A percentile compares a stretch with the other conserved stretches of the same genome.
Conservation (phyloP, 2,888 invertebrate genomes). For the Dorcus hopei region DNA sequence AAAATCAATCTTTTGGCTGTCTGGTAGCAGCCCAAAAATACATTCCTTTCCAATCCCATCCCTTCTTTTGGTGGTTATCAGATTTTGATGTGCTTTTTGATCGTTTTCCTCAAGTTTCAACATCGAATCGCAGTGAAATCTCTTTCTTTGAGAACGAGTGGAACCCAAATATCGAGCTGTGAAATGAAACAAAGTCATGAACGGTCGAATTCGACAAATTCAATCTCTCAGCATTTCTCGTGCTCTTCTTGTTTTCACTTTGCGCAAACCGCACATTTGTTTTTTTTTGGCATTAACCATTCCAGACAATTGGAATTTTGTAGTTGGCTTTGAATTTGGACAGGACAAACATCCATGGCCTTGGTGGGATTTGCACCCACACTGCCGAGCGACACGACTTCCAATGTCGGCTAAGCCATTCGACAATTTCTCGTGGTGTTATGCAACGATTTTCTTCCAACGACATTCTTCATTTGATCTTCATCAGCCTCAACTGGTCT, state of each 20-base stretch:
- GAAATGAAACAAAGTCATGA: conserved; percentile 17
- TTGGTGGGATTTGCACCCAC: too few species aligned
- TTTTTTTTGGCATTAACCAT: too few species aligned
- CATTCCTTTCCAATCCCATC: conserved; percentile 24
- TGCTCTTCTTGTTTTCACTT: conserved; percentile 17
- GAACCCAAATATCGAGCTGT: conserved; percentile 22
- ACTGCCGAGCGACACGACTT: too few species aligned
- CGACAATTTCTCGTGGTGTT: too few species aligned
- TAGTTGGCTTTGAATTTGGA: too few species aligned
- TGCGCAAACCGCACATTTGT: too few species aligned
- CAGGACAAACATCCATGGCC: too few species aligned
- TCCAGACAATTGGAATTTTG: too few species aligned
- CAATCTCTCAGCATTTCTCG: conserved; percentile 26
- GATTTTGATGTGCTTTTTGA: conserved; percentile 27
- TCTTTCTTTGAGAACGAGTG: conserved; percentile 22
- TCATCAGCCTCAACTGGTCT: conserved; percentile 18
- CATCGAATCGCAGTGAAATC: conserved; percentile 23
- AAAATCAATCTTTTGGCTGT: conserved; percentile 23
- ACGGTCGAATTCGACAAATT: conserved; percentile 20
- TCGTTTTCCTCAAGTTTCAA: conserved; percentile 24
- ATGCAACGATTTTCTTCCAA: too few species aligned
- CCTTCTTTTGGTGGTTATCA: conserved; percentile 24
- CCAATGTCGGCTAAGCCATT: too few species aligned
- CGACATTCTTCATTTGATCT: conserved; percentile 23
- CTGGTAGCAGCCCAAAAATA: conserved; percentile 19